Evolutionary conservation across 2,797 vertebrate genomes (phyloP), one percentile per base, ranked within the genome.

Genomic region (Micromesistius poutassou): DNA sequence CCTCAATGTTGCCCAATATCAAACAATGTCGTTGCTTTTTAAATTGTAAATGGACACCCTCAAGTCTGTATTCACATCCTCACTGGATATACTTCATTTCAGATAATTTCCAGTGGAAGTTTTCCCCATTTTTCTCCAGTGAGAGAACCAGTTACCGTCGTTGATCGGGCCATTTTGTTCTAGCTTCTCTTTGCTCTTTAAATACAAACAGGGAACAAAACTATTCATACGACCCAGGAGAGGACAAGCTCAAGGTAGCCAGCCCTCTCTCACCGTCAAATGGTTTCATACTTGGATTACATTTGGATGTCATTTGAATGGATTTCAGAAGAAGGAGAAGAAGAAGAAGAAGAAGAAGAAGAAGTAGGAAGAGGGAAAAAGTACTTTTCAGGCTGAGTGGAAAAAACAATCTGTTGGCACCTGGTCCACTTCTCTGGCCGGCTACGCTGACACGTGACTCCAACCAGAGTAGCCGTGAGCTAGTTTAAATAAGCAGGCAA

Each of bases 401-500:
- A 74, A 73, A 50, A 74, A 66, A 70, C 30, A 35, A 40, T 38
- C 46, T 1, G 6, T 38, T 70, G n/a, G 66, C 25, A 4, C 46
- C 80, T 30, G 14, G 38, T 71, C 46, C 28, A 76, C 9, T 74
- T 80, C 22, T 62, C 36, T 77, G 75, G 38, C 75, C 71, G n/a
- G 3, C 73, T 73, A n/a, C 62, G 36, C 81, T 35, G 79, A 62
- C 81, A 80, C 75, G 68, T 82, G 79, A 81, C 77, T 83, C n/a
- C 12, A 83, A 83, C 82, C 40, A 81, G 78, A 81, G 76, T 79
- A 0, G 16, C 83, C 76, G 86, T 76, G 38, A n/a, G 3, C 46
- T 19, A 50, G 46, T 79, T 83, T 82, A 80, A 71, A 85, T 83
- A 81, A 86, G 73, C 73, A 84, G 55, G 77, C 66, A 30, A 70